Evolutionary conservation across 2,113 vertebrate genomes (phyloP).

Genomic region (Irena cyanogastra): DNA sequence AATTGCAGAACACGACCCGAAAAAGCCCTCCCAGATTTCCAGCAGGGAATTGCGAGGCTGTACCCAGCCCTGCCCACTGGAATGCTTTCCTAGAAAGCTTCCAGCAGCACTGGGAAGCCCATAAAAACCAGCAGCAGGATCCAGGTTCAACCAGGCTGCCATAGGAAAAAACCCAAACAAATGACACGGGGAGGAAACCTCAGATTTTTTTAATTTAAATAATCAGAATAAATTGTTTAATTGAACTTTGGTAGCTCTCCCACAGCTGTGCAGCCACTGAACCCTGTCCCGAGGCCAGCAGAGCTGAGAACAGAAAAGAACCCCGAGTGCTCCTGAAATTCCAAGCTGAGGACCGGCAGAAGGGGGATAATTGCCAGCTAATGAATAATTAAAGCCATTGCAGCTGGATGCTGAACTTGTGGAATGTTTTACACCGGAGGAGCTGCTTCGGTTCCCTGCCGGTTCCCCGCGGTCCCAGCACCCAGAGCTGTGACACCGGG

Average conservation of each 20-base stretch:
- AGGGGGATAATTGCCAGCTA: background rate
- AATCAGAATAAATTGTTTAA: background rate
- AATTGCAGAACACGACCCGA: accelerated
- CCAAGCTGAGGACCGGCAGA: background rate
- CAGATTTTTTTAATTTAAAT: background rate
- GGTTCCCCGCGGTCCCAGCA: accelerated
- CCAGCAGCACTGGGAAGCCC: background rate
- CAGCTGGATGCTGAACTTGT: background rate
- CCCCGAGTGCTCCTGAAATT: background rate
- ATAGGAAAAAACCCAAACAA: background rate
- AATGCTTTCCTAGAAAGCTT: background rate
- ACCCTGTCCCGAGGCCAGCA: background rate
- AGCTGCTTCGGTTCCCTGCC: background rate
- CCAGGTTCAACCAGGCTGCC: background rate
- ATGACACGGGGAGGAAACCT: too few relatives aligned
- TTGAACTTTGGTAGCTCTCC: background rate
- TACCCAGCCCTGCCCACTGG: background rate
- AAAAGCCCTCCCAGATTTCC: background rate
- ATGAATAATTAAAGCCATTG: background rate
- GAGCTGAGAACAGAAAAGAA: background rate
- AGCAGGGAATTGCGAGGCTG: background rate
- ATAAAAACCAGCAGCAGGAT: background rate
- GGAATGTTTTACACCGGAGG: background rate
- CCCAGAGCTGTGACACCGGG: background rate
- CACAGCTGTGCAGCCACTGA: background rate